phyloP scores from a whole-genome alignment of 2,797 vertebrate genomes.

The Valencia hispanica region DNA sequence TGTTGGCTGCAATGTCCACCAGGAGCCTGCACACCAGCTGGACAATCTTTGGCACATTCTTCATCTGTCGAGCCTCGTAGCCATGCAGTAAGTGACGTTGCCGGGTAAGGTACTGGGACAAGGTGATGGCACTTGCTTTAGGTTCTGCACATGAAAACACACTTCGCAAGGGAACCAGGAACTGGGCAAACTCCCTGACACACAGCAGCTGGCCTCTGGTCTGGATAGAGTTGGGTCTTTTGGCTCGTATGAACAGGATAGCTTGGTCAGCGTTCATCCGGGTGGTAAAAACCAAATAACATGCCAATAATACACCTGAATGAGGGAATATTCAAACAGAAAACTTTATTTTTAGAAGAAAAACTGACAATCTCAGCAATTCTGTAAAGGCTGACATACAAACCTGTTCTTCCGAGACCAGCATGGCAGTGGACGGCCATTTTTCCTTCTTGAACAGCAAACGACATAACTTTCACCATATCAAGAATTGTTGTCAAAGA shows the following conservation, averaged over 20 bases:
- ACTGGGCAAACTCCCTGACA: slow-evolving; percentile 93
- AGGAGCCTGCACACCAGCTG: slow-evolving; percentile 90
- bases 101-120: slow-evolving; percentile 93
- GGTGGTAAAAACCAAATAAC: slow-evolving; percentile 95
- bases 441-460: slow-evolving; percentile 95
- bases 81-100: slow-evolving; percentile 96
- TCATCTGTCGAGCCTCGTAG: slow-evolving; percentile 94
- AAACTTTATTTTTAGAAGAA: not conserved
- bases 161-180: slow-evolving; percentile 89
- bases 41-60: slow-evolving; percentile 92
- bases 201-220: slow-evolving; percentile 94
- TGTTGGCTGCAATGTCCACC: slow-evolving; percentile 88
- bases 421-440: slow-evolving; percentile 96
- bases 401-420: slow-evolving; percentile 96
- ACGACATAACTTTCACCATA: slow-evolving; percentile 99
- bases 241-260: slow-evolving; percentile 93
- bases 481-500: slow-evolving; percentile 96
- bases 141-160: slow-evolving; percentile 92
- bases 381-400: slow-evolving; percentile 1
- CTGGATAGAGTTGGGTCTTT: slow-evolving; percentile 95
- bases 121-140: slow-evolving; percentile 84
- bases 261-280: slow-evolving; percentile 97
- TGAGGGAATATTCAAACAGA: not conserved
- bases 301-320: slow-evolving; percentile 94
- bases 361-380: accelerated